Base-by-base conservation (phyloP, 1,140 invertebrate genomes). In the Cecropterus lyciades region DNA sequence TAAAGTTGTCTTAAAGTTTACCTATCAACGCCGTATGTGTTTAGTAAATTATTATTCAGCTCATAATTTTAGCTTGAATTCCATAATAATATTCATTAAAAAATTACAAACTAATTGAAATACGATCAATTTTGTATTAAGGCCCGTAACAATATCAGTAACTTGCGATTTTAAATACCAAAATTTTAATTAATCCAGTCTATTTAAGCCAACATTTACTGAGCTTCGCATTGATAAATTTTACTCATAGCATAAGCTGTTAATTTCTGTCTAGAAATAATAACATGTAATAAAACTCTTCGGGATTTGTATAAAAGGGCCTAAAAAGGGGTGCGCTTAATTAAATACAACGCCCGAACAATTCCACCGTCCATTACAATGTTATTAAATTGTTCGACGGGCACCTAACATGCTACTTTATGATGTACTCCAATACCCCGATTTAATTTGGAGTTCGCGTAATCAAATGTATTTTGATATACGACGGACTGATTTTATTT, bases 311-410 rank as follows among this genome's bases (percentile, higher is more conserved):
- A 73, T 75, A 79, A 69, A 76, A 75, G 70, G 71, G 69, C 48
- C 48, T 30, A 64, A 69, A 78, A 80, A 80, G 77, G 77, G 70
- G 55, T 55, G 27, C 52, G 70, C 69, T 82, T 83, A 86, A 86
- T 84, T 84, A 84, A 81, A 83, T 78, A 83, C 77, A 79, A 73
- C 70, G 73, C 67, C 66, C 65, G 73, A 78, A 75, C 68, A 71
- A 72, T 85, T 83, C 77, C 64, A 75, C 67, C 71, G 77, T 74
- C 77, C 75, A 88, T 88, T 89, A 84, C 78, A 85, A 87, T 85
- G 80, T 86, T 88, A 90, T 89, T 89, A 91, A 91, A 85, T 79
- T 84, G 84, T 89, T 87, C 85, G 79, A 84, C 80, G 75, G 76
- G 45, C 69, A 59, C 74, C 81, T 76, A 70, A 81, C 79, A 78